These are phyloP conservation scores for Cynocephalus volans DNA, from an alignment of 2,113 vertebrate genomes.

Conservation along the genomic window DNA sequence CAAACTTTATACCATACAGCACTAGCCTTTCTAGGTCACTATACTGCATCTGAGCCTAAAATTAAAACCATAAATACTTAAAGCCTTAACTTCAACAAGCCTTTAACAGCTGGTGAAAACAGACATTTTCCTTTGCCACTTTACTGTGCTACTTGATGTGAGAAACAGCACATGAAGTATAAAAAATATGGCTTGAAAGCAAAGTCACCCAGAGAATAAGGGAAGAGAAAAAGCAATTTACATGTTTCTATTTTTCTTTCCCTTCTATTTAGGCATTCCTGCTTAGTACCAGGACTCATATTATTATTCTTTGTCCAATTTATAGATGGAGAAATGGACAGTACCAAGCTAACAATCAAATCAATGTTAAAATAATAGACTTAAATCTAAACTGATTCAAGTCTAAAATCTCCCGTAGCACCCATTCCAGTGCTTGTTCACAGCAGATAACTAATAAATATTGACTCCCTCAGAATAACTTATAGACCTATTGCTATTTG, in stretches of 20 bases:
- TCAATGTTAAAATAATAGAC: conserved; percentile 23
- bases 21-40: conserved; percentile 65
- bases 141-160: conserved; percentile 57
- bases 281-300: neutral
- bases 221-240: conserved; percentile 29
- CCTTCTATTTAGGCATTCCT: neutral
- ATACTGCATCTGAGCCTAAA: conserved; percentile 68
- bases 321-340: neutral
- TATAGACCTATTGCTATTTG: neutral
- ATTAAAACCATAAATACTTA: conserved; percentile 52
- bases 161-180: conserved; percentile 28
- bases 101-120: conserved; percentile 53
- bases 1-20: conserved; percentile 43
- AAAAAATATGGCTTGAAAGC: conserved; percentile 38
- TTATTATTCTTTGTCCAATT: neutral
- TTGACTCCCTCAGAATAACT: neutral
- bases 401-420: neutral
- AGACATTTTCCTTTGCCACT: conserved; percentile 47
- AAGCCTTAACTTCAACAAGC: conserved; percentile 50
- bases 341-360: neutral
- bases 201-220: conserved; percentile 33
- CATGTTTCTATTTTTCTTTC: conserved; percentile 45
- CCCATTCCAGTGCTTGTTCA: neutral
- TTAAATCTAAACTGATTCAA: too few relatives aligned
- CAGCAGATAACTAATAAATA: neutral